phyloP scores from a whole-genome alignment of 2,797 vertebrate species.

The Acanthis flammea region DNA sequence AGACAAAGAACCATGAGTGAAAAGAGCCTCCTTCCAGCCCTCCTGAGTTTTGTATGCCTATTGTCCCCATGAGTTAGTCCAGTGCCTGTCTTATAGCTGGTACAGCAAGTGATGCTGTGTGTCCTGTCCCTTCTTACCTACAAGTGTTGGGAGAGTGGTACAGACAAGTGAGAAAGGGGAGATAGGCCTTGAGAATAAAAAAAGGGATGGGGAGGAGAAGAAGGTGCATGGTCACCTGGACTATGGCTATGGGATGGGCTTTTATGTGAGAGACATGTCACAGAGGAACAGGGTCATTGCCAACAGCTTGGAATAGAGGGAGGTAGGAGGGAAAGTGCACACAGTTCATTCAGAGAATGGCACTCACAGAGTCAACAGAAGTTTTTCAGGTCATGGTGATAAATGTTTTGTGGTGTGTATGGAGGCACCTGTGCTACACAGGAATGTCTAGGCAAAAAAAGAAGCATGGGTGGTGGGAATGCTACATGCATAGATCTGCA shows the following conservation, averaged over 20 bases:
- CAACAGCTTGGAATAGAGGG: background rate
- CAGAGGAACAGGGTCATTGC: background rate
- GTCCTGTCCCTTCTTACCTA: background rate
- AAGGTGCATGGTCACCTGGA: background rate
- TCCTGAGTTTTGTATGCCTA: background rate
- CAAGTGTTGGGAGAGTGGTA: background rate
- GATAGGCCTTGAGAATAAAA: background rate
- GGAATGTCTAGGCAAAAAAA: background rate
- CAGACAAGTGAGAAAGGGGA: background rate
- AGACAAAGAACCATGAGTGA: background rate
- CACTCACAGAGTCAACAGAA: background rate
- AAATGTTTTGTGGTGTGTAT: background rate
- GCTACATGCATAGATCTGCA: background rate
- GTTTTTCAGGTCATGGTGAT: background rate
- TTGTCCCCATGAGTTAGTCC: accelerated
- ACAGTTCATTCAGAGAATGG: background rate
- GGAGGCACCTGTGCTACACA: background rate
- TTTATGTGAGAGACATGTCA: accelerated
- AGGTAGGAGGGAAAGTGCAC: accelerated
- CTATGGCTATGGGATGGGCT: background rate
- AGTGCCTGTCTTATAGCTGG: background rate
- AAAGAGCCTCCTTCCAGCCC: background rate
- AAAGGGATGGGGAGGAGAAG: background rate
- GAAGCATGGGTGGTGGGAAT: background rate
- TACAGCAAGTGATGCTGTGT: background rate